Base-by-base conservation (phyloP, 2,113 vertebrate genomes). In the Tautogolabrus adspersus region DNA sequence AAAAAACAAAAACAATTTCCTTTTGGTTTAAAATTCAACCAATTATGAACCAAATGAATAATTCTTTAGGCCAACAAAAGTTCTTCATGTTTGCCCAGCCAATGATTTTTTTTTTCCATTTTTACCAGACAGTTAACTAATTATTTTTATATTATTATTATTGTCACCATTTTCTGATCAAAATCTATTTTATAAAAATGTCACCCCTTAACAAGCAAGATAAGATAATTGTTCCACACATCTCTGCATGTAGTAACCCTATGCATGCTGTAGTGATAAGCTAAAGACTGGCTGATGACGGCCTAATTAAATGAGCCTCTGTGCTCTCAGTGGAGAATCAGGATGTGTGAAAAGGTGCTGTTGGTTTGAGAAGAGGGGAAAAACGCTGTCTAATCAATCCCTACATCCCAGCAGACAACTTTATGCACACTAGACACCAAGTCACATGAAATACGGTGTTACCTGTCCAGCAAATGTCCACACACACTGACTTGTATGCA, bases 251-350 rank as follows among this genome's bases (percentile, higher is more conserved):
- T 46, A 44, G 64, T 56, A 75, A 78, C 58, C 57, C 59, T 63
- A 75, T 87, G 81, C 73, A 82, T 82, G 79, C 57, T 68, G 58
- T 86, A 79, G 74, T 65, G 89, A 91, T 92, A 93, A 92, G 83
- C 89, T 88, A 89, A 92, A 92, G 92, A 94, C 78, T 85, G 86
- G 85, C 69, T 94, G 94, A 93, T 88, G 88, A 93, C 73, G 89
- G 77, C 83, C 84, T 94, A 94, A 94, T 94, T 96, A 94, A 94
- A 90, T 93, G 92, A 91, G 83, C 89, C 85, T 87, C 92, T 85
- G 83, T 89, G 77, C 68, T 94, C 85, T 67, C 11, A 84, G 89
- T 56, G 89, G 81, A 82, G 81, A 81, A 79, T 65, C 42, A 81
- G 51, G 81, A 94, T 90, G 81, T 91, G 85, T 87, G 87, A 92